These are phyloP conservation scores for Ophraella communa DNA, from an alignment of 2,888 invertebrate species.

Conservation along the genomic window DNA sequence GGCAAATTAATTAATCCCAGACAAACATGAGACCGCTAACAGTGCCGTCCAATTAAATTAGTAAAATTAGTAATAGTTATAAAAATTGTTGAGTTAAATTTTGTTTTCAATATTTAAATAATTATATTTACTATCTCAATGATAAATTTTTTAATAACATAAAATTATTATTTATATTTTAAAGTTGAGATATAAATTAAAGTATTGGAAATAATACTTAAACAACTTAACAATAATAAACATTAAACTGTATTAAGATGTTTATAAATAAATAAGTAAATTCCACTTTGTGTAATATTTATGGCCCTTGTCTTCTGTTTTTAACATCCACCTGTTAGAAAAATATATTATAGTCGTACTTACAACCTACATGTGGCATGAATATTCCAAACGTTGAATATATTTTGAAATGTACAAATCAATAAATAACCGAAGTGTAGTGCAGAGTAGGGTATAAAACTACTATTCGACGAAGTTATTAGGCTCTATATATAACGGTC, in stretches of 20 bases:
- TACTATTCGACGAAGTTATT: conserved; percentile 29
- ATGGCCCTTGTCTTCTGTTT: not conserved
- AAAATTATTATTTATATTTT: no score
- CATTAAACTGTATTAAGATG: no score
- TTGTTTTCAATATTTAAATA: no score
- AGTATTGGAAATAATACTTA: no score
- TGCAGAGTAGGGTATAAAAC: conserved; percentile 19
- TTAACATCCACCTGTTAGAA: conserved; percentile 1
- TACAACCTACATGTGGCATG: conserved; percentile 6
- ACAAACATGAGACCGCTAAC: not conserved
- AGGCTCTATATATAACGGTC: conserved; percentile 4
- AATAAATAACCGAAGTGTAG: conserved; percentile 21
- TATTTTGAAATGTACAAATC: conserved; percentile 9
- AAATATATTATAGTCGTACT: not conserved
- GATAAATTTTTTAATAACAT: no score
- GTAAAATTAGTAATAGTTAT: no score
- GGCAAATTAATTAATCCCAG: not conserved
- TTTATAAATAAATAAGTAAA: not conserved
- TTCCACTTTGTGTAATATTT: not conserved
- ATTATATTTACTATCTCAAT: no score
- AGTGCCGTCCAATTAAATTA: not conserved
- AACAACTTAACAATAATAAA: no score
- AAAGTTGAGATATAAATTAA: no score
- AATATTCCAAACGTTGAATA: not conserved
- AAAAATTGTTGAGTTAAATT: no score